Evolutionary conservation across 1,140 invertebrate species (phyloP), one percentile per base, ranked within the genome.

Genomic region (Papilio polyxenes): DNA sequence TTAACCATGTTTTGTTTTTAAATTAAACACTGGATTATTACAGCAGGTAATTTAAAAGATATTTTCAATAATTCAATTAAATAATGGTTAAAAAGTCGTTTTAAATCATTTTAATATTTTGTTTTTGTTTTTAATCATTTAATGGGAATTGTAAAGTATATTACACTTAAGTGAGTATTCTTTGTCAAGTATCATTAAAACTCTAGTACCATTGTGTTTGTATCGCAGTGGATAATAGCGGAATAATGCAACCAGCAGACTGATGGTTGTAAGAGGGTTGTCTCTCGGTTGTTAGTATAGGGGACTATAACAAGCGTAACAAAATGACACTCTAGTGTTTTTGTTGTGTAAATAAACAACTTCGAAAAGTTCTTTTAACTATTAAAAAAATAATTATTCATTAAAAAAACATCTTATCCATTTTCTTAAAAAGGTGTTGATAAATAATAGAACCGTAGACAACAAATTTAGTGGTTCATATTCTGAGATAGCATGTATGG

Each of bases 181-280:
- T 13, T 65, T 65, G 20, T 31, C 0, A 65, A 72, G 65, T 40
- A 37, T 7, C 65, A 72, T 72, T 72, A 72, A 72, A 40, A 37
- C 31, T 72, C 65, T 72, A 40, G 65, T 72, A 37, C 31, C 23
- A 37, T 37, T 72, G 65, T 72, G 65, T 40, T 72, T 37, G 31
- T 62, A 15, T 37, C 3, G 31, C 13, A 72, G 65, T 72, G 65
- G 31, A 72, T 72, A 72, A 72, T 37, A 72, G 65, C 65, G 15
- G 65, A 72, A 72, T 72, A 72, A 15, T 72, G 31, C 31, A 72
- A 72, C 11, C 65, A 72, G 65, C 65, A 72, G 65, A 65, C 62
- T 13, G 62, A 65, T 9, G 62, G 62, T 15, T 37, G 65, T 15
- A 37, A 72, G 65, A 72, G 65, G 65, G 65, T 72, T 72, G 31